phyloP scores from a whole-genome alignment of 2,797 vertebrate species.

The Catostomus latipinnis region DNA sequence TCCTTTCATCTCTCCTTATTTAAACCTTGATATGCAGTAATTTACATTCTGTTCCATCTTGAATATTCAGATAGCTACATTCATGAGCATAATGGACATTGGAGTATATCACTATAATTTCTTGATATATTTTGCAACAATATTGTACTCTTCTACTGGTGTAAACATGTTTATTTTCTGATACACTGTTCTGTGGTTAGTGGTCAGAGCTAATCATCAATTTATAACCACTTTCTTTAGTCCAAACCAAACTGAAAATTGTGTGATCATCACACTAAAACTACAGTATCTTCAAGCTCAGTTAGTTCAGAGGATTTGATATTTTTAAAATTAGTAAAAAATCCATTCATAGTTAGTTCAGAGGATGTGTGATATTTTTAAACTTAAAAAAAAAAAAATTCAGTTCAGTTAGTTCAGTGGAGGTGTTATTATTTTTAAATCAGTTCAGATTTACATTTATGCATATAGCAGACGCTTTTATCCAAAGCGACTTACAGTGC shows the following conservation, averaged over 20 bases:
- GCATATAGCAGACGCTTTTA: too few species aligned
- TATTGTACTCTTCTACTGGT: neutral
- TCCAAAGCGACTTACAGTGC: too few species aligned
- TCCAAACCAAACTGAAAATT: neutral
- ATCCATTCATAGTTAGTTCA: too few species aligned
- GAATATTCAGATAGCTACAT: conserved; percentile 23
- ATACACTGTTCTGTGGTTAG: conserved; percentile 28
- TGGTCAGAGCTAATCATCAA: conserved; percentile 5
- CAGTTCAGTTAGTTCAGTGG: too few species aligned
- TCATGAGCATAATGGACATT: neutral
- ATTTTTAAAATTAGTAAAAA: neutral
- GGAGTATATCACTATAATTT: too few species aligned
- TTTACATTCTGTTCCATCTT: conserved; percentile 50
- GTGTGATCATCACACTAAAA: conserved; percentile 15
- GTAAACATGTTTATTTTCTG: neutral
- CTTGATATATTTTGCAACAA: too few species aligned
- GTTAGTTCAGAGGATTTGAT: conserved; percentile 9
- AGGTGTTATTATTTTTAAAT: too few species aligned
- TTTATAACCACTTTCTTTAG: conserved; percentile 13
- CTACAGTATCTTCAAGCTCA: neutral
- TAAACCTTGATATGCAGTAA: conserved; percentile 1
- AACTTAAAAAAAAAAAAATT: too few species aligned
- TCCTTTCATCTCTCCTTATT: conserved; percentile 60
- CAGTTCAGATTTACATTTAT: too few species aligned
- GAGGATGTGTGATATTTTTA: too few species aligned